Conservation (phyloP, 2,797 vertebrate species). For the Macropus fuliginosus region DNA sequence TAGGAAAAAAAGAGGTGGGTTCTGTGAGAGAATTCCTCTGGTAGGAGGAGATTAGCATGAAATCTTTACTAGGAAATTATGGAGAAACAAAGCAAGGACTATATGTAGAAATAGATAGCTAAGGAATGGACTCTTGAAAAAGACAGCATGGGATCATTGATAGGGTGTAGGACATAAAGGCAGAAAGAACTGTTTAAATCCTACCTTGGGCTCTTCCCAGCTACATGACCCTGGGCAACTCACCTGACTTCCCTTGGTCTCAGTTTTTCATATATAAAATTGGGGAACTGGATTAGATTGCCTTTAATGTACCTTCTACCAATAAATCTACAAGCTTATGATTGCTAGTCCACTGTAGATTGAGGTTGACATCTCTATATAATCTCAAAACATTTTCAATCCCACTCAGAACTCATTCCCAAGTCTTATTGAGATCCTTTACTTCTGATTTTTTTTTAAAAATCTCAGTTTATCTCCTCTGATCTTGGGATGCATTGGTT, state of each 20-base stretch:
- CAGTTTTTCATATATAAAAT: not conserved
- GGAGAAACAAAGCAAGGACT: not conserved
- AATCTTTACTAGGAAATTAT: not conserved
- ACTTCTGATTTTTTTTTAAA: not conserved
- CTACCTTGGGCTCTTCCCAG: not conserved
- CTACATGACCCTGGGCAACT: not conserved
- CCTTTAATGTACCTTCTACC: not conserved
- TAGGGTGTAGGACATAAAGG: not conserved
- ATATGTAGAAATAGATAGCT: not conserved
- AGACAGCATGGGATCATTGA: not conserved
- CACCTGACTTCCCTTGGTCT: not conserved
- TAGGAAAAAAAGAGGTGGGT: not conserved
- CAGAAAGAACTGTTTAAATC: not conserved
- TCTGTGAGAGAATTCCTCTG: not conserved
- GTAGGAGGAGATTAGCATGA: not conserved
- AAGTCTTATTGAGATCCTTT: not conserved
- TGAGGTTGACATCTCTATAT: not conserved
- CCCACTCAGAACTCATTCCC: not conserved
- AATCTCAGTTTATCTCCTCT: not conserved
- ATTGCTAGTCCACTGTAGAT: not conserved
- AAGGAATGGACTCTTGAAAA: not conserved
- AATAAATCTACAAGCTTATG: not conserved
- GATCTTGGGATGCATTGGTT: not conserved
- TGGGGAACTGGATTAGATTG: not conserved
- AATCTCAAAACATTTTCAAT: not conserved